phyloP scores from a whole-genome alignment of 2,888 invertebrate species.

The Cistogaster globosa region DNA sequence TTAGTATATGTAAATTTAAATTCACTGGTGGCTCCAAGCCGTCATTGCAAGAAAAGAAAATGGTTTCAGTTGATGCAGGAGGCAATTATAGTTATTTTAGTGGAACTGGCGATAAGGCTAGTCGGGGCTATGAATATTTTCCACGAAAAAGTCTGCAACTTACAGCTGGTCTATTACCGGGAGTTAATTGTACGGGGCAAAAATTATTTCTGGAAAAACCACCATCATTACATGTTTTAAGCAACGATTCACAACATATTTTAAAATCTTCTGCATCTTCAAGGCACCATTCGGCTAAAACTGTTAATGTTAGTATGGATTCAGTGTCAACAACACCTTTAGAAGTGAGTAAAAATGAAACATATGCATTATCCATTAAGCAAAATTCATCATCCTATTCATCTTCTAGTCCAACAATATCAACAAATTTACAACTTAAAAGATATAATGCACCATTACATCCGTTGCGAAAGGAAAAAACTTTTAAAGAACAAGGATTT shows the following conservation, averaged over 20 bases:
- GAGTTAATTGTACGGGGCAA: slow-evolving; percentile 85
- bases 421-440: slow-evolving; percentile 32
- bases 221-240: slow-evolving; percentile 80
- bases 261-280: slow-evolving; percentile 79
- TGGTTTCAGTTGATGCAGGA: slow-evolving; percentile 94
- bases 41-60: slow-evolving; percentile 94
- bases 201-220: slow-evolving; percentile 79
- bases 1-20: slow-evolving; percentile 96
- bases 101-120: slow-evolving; percentile 92
- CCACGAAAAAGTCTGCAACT: slow-evolving; percentile 88
- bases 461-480: slow-evolving; percentile 92
- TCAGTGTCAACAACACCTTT: slow-evolving; percentile 28
- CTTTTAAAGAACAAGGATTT: slow-evolving; percentile 96
- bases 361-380: slow-evolving; percentile 38
- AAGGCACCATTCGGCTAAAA: slow-evolving; percentile 74
- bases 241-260: slow-evolving; percentile 81
- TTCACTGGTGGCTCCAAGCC: slow-evolving; percentile 96
- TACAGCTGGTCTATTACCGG: slow-evolving; percentile 84
- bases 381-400: slow-evolving; percentile 32
- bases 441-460: background rate
- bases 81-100: slow-evolving; percentile 95
- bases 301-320: slow-evolving; percentile 45
- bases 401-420: slow-evolving; percentile 59
- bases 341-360: slow-evolving; percentile 49
- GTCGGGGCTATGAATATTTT: slow-evolving; percentile 90